Evolutionary conservation across 1,140 invertebrate genomes (phyloP).

Genomic region (Panulirus ornatus): DNA sequence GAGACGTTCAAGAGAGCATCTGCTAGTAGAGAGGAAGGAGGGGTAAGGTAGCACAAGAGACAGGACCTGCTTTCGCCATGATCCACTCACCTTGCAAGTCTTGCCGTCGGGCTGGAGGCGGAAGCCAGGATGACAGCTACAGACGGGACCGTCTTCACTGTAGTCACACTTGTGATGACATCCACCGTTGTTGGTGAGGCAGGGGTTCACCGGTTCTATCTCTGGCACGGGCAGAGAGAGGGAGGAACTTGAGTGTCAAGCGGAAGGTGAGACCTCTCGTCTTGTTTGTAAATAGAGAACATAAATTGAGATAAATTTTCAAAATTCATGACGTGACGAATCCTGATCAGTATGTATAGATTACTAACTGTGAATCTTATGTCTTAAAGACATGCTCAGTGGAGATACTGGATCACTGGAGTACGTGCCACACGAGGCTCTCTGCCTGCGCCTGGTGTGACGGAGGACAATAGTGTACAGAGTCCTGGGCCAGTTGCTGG

Average conservation of each 20-base stretch:
- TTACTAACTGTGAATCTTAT: background rate
- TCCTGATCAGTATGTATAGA: background rate
- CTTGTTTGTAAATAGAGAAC: background rate
- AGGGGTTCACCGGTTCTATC: slow-evolving; percentile 79
- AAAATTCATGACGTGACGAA: background rate
- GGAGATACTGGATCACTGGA: background rate
- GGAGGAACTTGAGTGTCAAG: background rate
- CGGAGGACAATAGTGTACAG: background rate
- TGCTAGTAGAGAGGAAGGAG: background rate
- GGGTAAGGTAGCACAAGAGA: background rate
- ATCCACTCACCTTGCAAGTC: slow-evolving; percentile 78
- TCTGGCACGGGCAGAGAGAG: slow-evolving; percentile 7
- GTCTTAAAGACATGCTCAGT: background rate
- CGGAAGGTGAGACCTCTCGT: background rate
- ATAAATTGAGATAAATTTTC: background rate
- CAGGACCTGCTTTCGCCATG: no score
- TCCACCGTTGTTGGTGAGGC: slow-evolving; percentile 80
- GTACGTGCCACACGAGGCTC: no score
- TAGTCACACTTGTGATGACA: slow-evolving; percentile 82
- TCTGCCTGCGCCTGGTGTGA: no score
- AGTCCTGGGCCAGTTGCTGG: background rate
- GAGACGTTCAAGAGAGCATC: background rate
- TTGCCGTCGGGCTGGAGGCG: slow-evolving; percentile 78
- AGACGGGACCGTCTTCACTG: slow-evolving; percentile 78
- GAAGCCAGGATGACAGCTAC: slow-evolving; percentile 78